Evolutionary conservation across 2,797 vertebrate species (phyloP).

Genomic region (Graptemys geographica): DNA sequence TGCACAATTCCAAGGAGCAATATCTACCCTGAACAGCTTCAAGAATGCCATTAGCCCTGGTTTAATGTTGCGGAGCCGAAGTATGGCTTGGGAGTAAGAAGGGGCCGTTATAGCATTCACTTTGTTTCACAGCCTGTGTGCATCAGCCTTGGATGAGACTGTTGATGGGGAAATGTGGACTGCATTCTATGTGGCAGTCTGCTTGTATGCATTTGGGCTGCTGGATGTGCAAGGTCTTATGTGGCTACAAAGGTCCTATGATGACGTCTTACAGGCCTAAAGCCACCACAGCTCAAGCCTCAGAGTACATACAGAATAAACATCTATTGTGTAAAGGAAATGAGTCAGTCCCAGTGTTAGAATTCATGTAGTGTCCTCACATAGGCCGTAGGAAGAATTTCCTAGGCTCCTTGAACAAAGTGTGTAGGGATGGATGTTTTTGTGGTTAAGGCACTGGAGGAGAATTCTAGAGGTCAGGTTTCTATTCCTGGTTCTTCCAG

Average conservation of each 20-base stretch:
- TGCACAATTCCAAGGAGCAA: background rate
- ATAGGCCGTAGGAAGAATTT: too few species aligned
- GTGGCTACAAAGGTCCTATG: background rate
- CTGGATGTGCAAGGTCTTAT: background rate
- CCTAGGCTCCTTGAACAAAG: background rate
- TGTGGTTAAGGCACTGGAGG: background rate
- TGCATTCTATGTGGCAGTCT: background rate
- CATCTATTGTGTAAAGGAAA: rapidly evolving
- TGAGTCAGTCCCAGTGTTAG: background rate
- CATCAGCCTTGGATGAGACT: rapidly evolving
- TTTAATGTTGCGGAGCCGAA: rapidly evolving
- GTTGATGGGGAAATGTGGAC: rapidly evolving
- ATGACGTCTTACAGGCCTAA: background rate
- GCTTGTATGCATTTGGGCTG: background rate
- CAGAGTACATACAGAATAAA: background rate
- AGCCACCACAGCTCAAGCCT: background rate
- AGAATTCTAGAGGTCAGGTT: background rate
- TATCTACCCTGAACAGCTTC: background rate
- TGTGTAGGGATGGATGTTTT: background rate
- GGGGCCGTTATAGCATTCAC: background rate
- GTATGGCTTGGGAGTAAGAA: background rate
- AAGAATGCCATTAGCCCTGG: background rate
- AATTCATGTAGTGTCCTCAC: rapidly evolving
- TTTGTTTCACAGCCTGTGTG: rapidly evolving
- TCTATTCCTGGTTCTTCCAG: rapidly evolving